phyloP scores from a whole-genome alignment of 1,140 invertebrate species.

The Atopsyche davidsoni region DNA sequence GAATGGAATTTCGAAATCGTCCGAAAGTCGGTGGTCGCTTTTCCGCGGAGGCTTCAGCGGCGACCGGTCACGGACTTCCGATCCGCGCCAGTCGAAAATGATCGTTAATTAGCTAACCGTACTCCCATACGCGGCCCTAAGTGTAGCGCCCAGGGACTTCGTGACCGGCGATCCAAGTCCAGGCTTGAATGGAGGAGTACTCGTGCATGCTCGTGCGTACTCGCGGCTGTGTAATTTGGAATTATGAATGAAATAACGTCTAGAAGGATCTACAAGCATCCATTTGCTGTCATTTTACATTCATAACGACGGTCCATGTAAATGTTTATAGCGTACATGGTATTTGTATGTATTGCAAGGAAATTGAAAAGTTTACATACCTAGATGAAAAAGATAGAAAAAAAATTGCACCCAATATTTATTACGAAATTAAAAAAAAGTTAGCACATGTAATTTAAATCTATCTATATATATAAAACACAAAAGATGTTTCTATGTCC shows the following conservation, averaged over 20 bases:
- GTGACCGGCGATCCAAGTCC: neutral
- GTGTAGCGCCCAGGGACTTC: conserved; percentile 4
- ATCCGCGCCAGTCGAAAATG: conserved; percentile 6
- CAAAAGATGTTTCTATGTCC: no score
- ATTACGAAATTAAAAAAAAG: no score
- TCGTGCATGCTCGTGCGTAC: conserved; percentile 6
- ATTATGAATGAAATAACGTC: conserved; percentile 24
- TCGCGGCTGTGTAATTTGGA: conserved; percentile 19
- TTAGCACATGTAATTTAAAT: no score
- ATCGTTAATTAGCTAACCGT: conserved; percentile 15
- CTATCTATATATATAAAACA: no score
- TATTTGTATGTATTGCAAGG: no score
- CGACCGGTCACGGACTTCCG: conserved; percentile 2
- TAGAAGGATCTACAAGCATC: neutral
- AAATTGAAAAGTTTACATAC: no score
- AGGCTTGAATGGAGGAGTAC: conserved; percentile 11
- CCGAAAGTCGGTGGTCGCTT: conserved; percentile 3
- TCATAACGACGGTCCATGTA: no score
- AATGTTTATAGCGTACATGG: no score
- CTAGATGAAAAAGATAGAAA: no score
- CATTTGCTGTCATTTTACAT: no score
- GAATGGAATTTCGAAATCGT: conserved; percentile 17
- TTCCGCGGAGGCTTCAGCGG: neutral
- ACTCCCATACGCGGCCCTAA: neutral
- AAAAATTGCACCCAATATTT: no score